These are phyloP conservation scores for Thaleichthys pacificus DNA, from an alignment of 2,797 vertebrate species.

Conservation along the genomic window DNA sequence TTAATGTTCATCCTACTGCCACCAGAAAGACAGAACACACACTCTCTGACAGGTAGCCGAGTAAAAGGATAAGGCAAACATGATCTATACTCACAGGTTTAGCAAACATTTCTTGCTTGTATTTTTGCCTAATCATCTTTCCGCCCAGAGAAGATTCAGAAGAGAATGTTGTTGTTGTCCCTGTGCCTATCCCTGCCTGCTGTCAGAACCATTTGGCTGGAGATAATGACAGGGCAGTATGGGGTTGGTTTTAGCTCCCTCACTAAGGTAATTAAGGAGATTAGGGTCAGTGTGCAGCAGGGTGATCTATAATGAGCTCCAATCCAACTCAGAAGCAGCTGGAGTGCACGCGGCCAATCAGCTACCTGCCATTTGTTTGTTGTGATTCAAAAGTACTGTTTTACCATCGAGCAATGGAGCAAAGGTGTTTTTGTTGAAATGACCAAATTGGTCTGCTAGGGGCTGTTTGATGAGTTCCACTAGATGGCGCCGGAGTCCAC, in stretches of 20 bases:
- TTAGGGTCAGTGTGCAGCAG: conserved; percentile 72
- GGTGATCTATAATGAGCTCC: conserved; percentile 57
- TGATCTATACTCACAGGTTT: conserved; percentile 61
- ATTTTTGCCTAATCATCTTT: conserved; percentile 62
- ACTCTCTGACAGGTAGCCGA: neutral
- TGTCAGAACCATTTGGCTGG: conserved; percentile 15
- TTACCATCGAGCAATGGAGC: neutral
- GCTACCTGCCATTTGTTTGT: conserved; percentile 4
- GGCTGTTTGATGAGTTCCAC: conserved; percentile 34
- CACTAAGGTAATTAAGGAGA: conserved; percentile 71
- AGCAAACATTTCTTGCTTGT: conserved; percentile 51
- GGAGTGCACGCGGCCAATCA: conserved; percentile 23
- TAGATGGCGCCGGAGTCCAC: conserved; percentile 71
- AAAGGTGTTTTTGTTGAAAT: neutral
- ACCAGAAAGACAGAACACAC: neutral
- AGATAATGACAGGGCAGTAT: conserved; percentile 30
- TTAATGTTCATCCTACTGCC: neutral
- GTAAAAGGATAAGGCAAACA: neutral
- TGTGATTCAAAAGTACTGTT: neutral
- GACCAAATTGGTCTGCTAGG: neutral
- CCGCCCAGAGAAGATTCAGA: neutral
- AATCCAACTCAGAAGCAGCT: conserved; percentile 32
- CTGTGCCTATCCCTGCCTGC: neutral
- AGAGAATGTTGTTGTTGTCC: neutral
- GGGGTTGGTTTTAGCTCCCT: conserved; percentile 62